phyloP scores from a whole-genome alignment of 1,140 invertebrate genomes.

The Holcopasites calliopsidis region DNA sequence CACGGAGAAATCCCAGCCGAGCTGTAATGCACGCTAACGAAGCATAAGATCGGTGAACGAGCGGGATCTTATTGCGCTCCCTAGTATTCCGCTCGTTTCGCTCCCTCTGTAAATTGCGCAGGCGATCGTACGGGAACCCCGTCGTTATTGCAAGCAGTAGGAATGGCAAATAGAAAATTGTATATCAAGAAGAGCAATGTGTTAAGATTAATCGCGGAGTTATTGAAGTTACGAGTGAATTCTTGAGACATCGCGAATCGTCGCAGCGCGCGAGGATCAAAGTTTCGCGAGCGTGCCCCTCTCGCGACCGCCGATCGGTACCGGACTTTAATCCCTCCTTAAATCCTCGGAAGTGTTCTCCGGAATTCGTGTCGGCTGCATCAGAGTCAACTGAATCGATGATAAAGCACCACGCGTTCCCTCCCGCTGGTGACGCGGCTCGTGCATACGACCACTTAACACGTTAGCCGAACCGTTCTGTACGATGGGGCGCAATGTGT shows the following conservation, averaged over 20 bases:
- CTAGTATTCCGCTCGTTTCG: neutral
- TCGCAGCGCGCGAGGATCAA: neutral
- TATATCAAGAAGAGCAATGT: neutral
- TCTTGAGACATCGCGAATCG: neutral
- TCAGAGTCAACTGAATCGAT: neutral
- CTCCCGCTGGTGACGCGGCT: neutral
- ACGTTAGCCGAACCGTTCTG: conserved; percentile 41
- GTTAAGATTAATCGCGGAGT: neutral
- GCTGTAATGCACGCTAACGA: conserved; percentile 48
- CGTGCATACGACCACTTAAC: conserved; percentile 45
- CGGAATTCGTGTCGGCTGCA: neutral
- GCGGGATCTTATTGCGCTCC: conserved; percentile 8
- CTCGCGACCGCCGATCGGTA: neutral
- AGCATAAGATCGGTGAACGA: conserved; percentile 50
- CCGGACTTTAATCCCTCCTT: neutral
- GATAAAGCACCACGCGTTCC: conserved; percentile 21
- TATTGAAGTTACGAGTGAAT: neutral
- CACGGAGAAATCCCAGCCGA: conserved; percentile 36
- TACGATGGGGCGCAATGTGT: conserved; percentile 35
- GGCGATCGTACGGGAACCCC: neutral
- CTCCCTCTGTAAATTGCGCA: neutral
- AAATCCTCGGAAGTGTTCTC: conserved; percentile 20
- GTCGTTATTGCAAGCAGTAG: conserved; percentile 36
- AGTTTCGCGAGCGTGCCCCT: neutral
- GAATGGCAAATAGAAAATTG: neutral